These are phyloP conservation scores for Xiphorhynchus erythropygius DNA, from an alignment of 2,797 vertebrate genomes.

Conservation along the genomic window DNA sequence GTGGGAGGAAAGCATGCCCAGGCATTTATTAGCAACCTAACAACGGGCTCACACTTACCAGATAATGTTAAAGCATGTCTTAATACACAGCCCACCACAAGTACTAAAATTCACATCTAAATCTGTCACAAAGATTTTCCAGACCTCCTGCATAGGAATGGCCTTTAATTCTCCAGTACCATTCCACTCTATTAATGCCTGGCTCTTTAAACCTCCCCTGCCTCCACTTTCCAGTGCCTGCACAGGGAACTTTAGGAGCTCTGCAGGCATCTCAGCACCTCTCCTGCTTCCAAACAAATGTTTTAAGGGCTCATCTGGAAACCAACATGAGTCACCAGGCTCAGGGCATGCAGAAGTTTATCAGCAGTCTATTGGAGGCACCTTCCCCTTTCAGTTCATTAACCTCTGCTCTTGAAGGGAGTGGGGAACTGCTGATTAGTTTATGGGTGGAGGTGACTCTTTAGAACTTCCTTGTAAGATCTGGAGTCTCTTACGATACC, in stretches of 20 bases:
- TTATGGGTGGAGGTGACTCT: neutral
- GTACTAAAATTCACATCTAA: conserved; percentile 33
- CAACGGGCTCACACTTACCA: conserved; percentile 11
- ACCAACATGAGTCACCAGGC: conserved; percentile 20
- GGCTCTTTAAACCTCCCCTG: neutral
- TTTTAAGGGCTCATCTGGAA: neutral
- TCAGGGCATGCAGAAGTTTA: neutral
- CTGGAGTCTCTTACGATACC: neutral
- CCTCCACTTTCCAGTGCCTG: neutral
- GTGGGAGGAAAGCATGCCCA: conserved; percentile 32
- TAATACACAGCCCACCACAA: conserved; percentile 24
- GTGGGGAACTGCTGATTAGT: neutral
- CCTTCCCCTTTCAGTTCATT: conserved; percentile 9
- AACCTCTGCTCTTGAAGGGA: conserved; percentile 7
- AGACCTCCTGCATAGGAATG: conserved; percentile 8
- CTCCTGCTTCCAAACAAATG: conserved; percentile 7
- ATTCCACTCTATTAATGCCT: neutral
- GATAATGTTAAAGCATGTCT: neutral
- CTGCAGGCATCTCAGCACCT: neutral
- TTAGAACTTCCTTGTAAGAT: neutral
- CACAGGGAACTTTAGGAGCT: conserved; percentile 4
- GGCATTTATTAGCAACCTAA: conserved; percentile 30
- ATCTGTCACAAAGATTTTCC: conserved; percentile 14
- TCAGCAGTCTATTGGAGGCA: neutral
- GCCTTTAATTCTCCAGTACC: conserved; percentile 24